These are phyloP conservation scores for Eleutherodactylus coqui DNA, from an alignment of 2,797 vertebrate species.

Conservation along the genomic window DNA sequence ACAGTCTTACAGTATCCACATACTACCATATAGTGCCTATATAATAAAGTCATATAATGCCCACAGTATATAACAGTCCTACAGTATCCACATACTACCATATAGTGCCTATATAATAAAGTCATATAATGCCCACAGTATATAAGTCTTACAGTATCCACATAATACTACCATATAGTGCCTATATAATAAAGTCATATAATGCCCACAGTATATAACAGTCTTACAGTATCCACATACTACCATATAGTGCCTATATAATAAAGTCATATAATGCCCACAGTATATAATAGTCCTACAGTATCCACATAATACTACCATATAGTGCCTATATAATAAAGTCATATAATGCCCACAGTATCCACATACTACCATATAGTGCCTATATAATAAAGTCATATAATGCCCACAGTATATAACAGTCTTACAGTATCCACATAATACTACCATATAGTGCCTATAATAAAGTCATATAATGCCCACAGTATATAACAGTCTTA, in stretches of 20 bases:
- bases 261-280: not conserved
- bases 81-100: not conserved
- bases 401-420: not conserved
- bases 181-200: too few species aligned
- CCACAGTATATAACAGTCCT: too few species aligned
- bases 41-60: not conserved
- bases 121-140: not conserved
- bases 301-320: too few species aligned
- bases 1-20: not conserved
- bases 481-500: too few species aligned
- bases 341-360: too few species aligned
- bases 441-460: not conserved
- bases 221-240: not conserved
- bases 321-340: too few species aligned
- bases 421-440: not conserved
- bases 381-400: too few species aligned
- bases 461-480: not conserved
- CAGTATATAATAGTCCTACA: too few species aligned
- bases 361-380: not conserved
- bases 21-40: not conserved
- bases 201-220: not conserved
- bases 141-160: not conserved
- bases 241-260: not conserved
- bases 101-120: not conserved
- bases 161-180: not conserved